phyloP scores from a whole-genome alignment of 2,797 vertebrate species.

The Iguana delicatissima region DNA sequence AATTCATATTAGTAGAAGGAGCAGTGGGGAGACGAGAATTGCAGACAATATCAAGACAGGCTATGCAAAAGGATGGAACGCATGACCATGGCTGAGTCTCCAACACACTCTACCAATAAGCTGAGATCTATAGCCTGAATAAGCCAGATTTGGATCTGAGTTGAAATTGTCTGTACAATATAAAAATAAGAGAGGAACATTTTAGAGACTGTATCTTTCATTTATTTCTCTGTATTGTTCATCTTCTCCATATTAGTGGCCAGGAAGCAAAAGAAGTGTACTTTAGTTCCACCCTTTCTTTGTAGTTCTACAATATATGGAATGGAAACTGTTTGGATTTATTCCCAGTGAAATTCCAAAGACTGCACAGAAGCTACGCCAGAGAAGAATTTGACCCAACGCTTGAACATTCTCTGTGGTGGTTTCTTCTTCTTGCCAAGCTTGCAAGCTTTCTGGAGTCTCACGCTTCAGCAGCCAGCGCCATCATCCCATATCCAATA shows the following conservation, averaged over 20 bases:
- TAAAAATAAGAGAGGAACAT: background rate
- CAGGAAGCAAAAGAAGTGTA: constrained; percentile 44
- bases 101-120: background rate
- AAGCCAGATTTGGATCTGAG: background rate
- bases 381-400: constrained; percentile 38
- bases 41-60: background rate
- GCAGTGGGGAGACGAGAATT: background rate
- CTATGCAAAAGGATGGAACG: background rate
- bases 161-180: background rate
- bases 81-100: background rate
- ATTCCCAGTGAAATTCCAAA: constrained; percentile 47
- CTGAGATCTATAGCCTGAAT: background rate
- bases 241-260: constrained; percentile 1
- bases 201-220: background rate
- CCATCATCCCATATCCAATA: constrained; percentile 47
- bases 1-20: background rate
- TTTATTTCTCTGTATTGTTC: background rate
- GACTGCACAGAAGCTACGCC: constrained; percentile 60
- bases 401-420: constrained; percentile 52
- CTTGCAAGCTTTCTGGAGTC: constrained; percentile 61
- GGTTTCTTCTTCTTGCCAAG: constrained; percentile 57
- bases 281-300: constrained; percentile 44
- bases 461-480: constrained; percentile 43
- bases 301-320: constrained; percentile 43
- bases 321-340: constrained; percentile 60